Conservation (phyloP, 2,888 invertebrate genomes). For the Hypomecis atomaria region DNA sequence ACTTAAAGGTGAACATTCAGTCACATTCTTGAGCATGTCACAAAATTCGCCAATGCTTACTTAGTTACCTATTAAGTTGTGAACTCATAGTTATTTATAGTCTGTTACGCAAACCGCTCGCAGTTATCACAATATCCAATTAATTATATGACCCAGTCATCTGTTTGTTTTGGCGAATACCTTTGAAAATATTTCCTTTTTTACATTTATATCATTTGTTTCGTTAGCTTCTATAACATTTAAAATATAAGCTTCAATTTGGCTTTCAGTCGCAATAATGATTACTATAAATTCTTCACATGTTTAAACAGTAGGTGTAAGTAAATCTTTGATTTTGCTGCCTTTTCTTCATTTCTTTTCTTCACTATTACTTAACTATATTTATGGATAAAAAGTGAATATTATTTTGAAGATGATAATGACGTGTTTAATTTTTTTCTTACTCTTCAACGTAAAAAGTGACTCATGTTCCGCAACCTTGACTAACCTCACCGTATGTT, state of each 20-base stretch:
- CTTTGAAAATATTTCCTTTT: background rate
- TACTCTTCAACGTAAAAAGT: constrained; percentile 24
- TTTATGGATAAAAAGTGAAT: too few relatives aligned
- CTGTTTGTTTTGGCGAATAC: constrained; percentile 2
- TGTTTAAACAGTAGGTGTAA: background rate
- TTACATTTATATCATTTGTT: too few relatives aligned
- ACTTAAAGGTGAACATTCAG: too few relatives aligned
- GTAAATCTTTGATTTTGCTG: too few relatives aligned
- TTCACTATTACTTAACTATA: background rate
- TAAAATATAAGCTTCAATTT: too few relatives aligned
- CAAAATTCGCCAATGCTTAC: constrained; percentile 18
- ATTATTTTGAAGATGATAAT: background rate
- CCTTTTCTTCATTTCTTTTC: background rate
- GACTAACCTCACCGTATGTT: constrained; percentile 43
- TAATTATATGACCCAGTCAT: constrained; percentile 28
- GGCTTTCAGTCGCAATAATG: background rate
- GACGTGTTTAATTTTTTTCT: background rate
- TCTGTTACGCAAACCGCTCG: constrained; percentile 24
- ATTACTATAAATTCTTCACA: background rate
- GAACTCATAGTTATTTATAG: constrained; percentile 38
- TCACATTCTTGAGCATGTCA: too few relatives aligned
- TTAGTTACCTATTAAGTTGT: constrained; percentile 18
- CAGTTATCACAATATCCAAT: constrained; percentile 44
- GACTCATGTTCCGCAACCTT: constrained; percentile 47
- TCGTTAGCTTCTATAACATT: too few relatives aligned